phyloP scores from a whole-genome alignment of 2,113 vertebrate species.

The Alosa alosa region DNA sequence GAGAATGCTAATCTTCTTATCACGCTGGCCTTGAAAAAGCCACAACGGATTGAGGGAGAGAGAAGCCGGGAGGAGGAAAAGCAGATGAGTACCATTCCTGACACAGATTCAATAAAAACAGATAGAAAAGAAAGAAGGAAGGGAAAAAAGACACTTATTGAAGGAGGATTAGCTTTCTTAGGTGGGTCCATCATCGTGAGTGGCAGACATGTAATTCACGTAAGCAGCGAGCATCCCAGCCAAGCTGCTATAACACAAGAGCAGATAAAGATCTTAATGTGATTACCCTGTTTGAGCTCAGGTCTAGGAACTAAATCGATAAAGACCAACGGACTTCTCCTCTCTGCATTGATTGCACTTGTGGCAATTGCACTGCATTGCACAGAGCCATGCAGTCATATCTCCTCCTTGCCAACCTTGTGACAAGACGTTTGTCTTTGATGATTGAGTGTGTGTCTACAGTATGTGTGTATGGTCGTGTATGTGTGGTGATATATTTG shows the following conservation, averaged over 20 bases:
- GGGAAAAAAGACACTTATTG: not conserved
- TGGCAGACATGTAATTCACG: not conserved
- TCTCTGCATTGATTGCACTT: not conserved
- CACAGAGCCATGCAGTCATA: not conserved
- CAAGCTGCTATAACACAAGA: not conserved
- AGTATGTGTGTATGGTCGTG: not conserved
- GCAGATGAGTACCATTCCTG: not conserved
- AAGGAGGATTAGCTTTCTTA: not conserved
- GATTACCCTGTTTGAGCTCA: not conserved
- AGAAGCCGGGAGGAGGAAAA: not conserved
- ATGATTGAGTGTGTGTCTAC: not conserved
- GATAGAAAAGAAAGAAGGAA: not conserved
- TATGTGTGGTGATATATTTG: not conserved
- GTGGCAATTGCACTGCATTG: not conserved
- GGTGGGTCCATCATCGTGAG: not conserved
- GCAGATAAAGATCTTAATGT: constrained; percentile 10
- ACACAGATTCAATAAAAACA: not conserved
- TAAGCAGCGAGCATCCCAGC: not conserved
- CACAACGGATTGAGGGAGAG: not conserved
- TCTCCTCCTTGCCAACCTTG: not conserved
- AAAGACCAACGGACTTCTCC: not conserved
- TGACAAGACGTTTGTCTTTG: not conserved
- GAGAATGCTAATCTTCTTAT: not conserved
- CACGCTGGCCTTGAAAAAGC: not conserved
- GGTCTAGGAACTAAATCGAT: not conserved